A percentile compares a stretch with the other conserved stretches of the same genome.
Conservation (phyloP, 2,888 invertebrate species). For the Sminthurinus aureus region DNA sequence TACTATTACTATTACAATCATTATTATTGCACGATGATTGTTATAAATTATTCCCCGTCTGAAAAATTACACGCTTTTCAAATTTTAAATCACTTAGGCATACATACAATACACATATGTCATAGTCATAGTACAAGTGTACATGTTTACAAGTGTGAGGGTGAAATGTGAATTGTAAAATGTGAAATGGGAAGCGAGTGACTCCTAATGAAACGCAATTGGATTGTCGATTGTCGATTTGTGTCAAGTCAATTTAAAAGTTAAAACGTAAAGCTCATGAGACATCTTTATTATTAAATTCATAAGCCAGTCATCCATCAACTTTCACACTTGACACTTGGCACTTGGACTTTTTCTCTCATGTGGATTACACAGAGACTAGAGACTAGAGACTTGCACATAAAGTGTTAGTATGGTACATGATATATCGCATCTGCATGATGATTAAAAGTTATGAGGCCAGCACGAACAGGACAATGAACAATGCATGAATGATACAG, state of each 20-base stretch:
- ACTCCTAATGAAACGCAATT: not conserved
- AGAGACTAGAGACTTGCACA: no score
- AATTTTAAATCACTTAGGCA: not conserved
- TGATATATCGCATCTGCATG: no score
- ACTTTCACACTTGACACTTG: not conserved
- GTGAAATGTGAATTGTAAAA: not conserved
- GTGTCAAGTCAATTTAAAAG: no score
- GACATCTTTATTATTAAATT: not conserved
- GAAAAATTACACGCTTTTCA: not conserved
- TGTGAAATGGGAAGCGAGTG: not conserved
- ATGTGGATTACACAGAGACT: no score
- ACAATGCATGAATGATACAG: not conserved
- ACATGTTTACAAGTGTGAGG: not conserved
- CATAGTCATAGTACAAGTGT: not conserved
- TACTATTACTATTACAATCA: not conserved
- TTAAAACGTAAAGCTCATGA: not conserved
- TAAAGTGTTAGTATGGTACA: no score
- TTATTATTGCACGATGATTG: not conserved
- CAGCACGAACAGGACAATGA: not conserved
- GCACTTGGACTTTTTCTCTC: no score
- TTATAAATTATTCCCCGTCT: not conserved
- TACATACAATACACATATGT: no score
- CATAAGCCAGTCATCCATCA: conserved; percentile 21
- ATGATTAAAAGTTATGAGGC: conserved; percentile 1
- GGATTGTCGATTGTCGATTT: no score